Evolutionary conservation across 2,797 vertebrate genomes (phyloP).

Genomic region (Knipowitschia caucasica): DNA sequence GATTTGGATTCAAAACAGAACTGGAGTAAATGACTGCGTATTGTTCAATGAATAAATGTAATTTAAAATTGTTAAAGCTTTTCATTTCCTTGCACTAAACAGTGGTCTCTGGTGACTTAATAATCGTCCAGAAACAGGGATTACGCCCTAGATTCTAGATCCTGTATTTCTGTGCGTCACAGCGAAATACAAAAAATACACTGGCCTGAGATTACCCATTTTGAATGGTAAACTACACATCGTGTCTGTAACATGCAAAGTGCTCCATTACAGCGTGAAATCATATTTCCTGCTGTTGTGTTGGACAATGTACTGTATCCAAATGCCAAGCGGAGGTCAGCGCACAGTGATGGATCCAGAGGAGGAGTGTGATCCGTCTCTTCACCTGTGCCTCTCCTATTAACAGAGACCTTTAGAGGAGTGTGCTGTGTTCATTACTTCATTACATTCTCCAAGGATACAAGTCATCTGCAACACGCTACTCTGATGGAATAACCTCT

Average conservation of each 20-base stretch:
- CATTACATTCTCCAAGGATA: slow-evolving; percentile 42
- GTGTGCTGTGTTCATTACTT: slow-evolving; percentile 56
- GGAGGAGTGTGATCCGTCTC: slow-evolving; percentile 36
- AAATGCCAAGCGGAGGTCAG: slow-evolving; percentile 38
- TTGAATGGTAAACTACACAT: neutral
- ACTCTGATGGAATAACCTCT: slow-evolving; percentile 16
- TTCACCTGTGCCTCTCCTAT: slow-evolving; percentile 37
- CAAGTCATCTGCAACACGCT: slow-evolving; percentile 20
- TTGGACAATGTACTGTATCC: slow-evolving; percentile 15
- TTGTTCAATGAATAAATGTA: no score
- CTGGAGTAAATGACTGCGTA: no score
- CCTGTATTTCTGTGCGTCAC: neutral
- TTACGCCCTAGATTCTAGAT: no score
- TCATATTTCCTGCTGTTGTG: neutral
- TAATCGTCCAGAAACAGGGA: no score
- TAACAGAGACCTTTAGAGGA: slow-evolving; percentile 60
- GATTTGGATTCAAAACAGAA: no score
- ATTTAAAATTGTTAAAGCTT: no score
- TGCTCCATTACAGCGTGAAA: neutral
- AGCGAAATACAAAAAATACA: neutral
- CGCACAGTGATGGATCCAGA: slow-evolving; percentile 35
- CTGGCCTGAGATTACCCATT: neutral
- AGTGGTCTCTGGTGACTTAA: no score
- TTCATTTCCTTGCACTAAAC: no score
- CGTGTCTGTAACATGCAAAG: neutral